Conservation (phyloP, 2,888 invertebrate genomes). For the Lasioglossum zephyrum region DNA sequence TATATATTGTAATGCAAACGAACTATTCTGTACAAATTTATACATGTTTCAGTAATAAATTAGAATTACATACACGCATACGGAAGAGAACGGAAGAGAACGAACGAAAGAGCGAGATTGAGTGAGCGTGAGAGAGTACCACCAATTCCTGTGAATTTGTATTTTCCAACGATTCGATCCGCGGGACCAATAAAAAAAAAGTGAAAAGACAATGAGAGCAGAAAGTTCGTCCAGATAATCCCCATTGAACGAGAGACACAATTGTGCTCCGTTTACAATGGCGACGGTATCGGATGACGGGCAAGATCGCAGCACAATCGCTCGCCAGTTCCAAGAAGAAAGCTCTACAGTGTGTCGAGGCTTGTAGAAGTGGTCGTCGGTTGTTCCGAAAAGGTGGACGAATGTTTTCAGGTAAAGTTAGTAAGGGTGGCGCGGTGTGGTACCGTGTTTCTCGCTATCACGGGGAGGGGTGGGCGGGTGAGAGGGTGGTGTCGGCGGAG, state of each 20-base stretch:
- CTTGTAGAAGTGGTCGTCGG: constrained; percentile 55
- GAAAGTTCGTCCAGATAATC: not conserved
- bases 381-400: constrained; percentile 42
- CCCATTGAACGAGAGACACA: not conserved
- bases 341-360: constrained; percentile 38
- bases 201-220: not conserved
- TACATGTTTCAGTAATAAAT: constrained; percentile 53
- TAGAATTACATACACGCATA: not conserved
- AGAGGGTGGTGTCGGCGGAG: constrained; percentile 63
- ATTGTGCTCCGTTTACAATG: not conserved
- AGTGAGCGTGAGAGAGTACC: not conserved
- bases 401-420: constrained; percentile 77
- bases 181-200: not conserved
- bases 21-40: constrained; percentile 56
- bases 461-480: constrained; percentile 66
- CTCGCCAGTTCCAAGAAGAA: constrained; percentile 6
- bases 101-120: not conserved
- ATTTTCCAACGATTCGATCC: not conserved
- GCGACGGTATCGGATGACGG: not conserved
- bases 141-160: not conserved
- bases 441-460: constrained; percentile 68
- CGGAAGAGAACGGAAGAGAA: not conserved
- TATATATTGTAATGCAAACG: constrained; percentile 18
- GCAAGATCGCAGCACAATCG: constrained; percentile 35
- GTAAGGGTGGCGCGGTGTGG: constrained; percentile 78